Base-by-base conservation (phyloP, 2,797 vertebrate species). In the Intellagama lesueurii region DNA sequence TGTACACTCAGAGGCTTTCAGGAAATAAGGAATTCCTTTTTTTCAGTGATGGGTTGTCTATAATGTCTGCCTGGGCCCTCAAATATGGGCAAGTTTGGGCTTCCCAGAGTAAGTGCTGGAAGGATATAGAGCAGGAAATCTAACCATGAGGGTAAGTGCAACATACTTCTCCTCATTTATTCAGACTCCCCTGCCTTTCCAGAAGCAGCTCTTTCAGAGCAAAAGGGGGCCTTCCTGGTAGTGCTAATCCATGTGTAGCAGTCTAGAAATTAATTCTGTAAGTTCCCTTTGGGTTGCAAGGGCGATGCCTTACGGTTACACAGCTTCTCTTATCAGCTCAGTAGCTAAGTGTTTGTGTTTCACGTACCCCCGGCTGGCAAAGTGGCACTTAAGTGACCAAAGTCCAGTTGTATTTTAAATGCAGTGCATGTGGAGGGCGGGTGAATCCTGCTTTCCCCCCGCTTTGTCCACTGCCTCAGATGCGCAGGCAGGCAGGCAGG, bases 311-410 rank as follows among this genome's bases (percentile, higher is more conserved):
- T 83, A 75, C 87, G 35, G 40, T 40, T 75, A 5, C 85, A 16
- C 7, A 73, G 0, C 56, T 16, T 40, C 91, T 89, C 3, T 40
- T 24, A 47, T 17, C 6, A 84, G 91, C 92, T 56, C 1, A 14
- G 52, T 56, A 56, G 93, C 92, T 87, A 8, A 76, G 91, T 82
- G 88, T 89, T 91, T 26, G 7, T 49, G 28, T 66, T 69, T 72
- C 32, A 2, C 49, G 70, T 6, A 28, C 19, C 87, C 85, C 91
- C 88, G 56, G 81, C 77, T 76, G 35, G 47, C 52, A 30, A 93
- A 95, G 91, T 92, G 95, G 95, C 94, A 95, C 93, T 94, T 94
- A 77, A 0, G 94, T 95, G 94, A 94, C 92, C 90, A 89, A 88
- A 91, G 89, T 88, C 86, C 72, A 87, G 92, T 94, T 87, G 90